These are phyloP conservation scores for Vidua chalybeata DNA, from an alignment of 2,113 vertebrate species.

Conservation along the genomic window DNA sequence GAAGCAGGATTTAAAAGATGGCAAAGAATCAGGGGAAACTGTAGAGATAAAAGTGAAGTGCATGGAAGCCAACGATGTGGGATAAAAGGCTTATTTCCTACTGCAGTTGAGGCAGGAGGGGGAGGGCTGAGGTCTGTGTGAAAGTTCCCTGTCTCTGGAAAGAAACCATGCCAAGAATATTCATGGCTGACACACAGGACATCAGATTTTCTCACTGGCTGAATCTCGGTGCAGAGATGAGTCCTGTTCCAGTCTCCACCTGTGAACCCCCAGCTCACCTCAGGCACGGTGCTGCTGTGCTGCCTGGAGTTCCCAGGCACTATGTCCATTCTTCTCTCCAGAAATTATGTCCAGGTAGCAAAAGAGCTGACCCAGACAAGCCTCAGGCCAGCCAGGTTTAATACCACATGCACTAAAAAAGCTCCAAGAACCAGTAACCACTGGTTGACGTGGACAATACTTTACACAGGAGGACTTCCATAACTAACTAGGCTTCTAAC, in stretches of 20 bases:
- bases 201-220: not conserved
- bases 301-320: not conserved
- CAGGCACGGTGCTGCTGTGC: not conserved
- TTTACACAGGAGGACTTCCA: not conserved
- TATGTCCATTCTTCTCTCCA: accelerated
- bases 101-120: not conserved
- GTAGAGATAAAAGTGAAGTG: constrained; percentile 17
- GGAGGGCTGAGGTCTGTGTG: not conserved
- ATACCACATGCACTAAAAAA: not conserved
- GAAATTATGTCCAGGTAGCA: not conserved
- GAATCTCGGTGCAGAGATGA: not conserved
- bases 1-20: constrained; percentile 31
- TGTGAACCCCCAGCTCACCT: not conserved
- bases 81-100: constrained; percentile 44
- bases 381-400: not conserved
- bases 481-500: too few species aligned
- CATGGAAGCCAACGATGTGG: constrained; percentile 29
- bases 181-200: not conserved
- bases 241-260: not conserved
- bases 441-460: accelerated
- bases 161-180: not conserved
- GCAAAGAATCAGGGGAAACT: constrained; percentile 20
- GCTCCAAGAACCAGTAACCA: not conserved
- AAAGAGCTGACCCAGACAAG: not conserved
- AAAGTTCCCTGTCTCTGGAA: not conserved